Evolutionary conservation across 2,113 vertebrate genomes (phyloP), one percentile per base, ranked within the genome.

Genomic region (Notarius quadriscutis): DNA sequence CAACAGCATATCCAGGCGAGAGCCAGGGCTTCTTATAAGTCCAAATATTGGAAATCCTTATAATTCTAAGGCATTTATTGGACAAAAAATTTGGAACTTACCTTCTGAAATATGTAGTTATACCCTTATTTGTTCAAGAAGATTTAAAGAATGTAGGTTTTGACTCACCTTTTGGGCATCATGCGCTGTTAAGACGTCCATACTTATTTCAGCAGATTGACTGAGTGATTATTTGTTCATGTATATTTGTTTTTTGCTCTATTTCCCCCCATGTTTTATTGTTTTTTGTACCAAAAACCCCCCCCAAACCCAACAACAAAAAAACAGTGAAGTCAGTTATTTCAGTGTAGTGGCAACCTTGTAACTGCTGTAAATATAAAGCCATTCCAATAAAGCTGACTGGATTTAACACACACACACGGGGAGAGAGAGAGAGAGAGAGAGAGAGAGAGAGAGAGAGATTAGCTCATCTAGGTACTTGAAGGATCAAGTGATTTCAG

Each of bases 91-190:
- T 2, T 20, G 17, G 4, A 72, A 30, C 20, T 34, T 74, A 0
- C 7, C 17, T 48, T 5, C 34, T 41, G 69, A 41, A 41, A 72
- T 20, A 2, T 41, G 7, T 72, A 8, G 4, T 51, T 12, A 12
- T 51, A 9, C 22, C 4, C 2, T 41, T 72, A 75, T 51, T n/a
- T 51, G 72, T 15, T 51, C 25, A 11, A 41, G 22, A 51, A 75
- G 25, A 5, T 4, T 11, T 74, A 51, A 75, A 50, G 7, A 75
- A 78, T 53, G 0, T 1, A 63, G 63, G 63, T 65, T 18, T 67
- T 41, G 20, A 75, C 95, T 95, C 89, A 97, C 97, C 96, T 95
- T 92, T 11, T 93, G 93, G 86, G 96, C 91, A 86, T 97, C 92
- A 0, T 89, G 90, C 50, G 95, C 94, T 0, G 91, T 94, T 12